Base-by-base conservation (phyloP, 2,888 invertebrate genomes). In the Phaonia tiefii region DNA sequence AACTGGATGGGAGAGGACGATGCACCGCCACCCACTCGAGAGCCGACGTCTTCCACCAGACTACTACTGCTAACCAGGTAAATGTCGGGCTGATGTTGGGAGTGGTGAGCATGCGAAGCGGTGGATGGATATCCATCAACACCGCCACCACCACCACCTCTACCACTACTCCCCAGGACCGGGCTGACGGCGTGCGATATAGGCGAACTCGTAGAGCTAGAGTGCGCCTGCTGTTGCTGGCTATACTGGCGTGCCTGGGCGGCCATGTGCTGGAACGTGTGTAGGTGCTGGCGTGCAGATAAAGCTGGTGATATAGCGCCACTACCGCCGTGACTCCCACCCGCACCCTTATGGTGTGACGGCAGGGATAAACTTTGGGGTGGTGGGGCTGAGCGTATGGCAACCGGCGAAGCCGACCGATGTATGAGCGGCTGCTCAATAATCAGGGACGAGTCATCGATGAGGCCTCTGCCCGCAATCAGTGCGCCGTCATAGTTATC, bases 11-110 rank as follows among this genome's bases (percentile, higher is more conserved):
- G 85, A 80, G 87, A 85, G 31, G 85, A 84, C 72, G 85, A 83
- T 79, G 85, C 85, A 80, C 84, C 83, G 69, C 83, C 84, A 74
- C 65, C 58, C 79, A 67, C 63, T 80, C 83, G 73, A 20, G 76
- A 79, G 78, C 88, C 88, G 56, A 86, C 85, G 85, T 85, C 87
- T 46, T 89, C 88, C 84, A 88, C 89, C 88, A 88, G 85, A 85
- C 89, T 90, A 85, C 89, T 88, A 85, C 89, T 89, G 88, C 90
- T 90, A 85, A 90, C 87, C 86, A 90, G 85, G 86, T 90, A 90
- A 74, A 90, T 91, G 81, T 91, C 90, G 75, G 90, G 90, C 75
- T 89, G 89, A 44, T 85, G 86, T 58, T 84, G 83, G 31, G 82
- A 78, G 46, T 83, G 84, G n/a, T 78, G 82, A 66, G 54, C 77